Percentiles rank a stretch among this genome's conserved stretches.
phyloP scores from a whole-genome alignment of 1,140 invertebrate genomes.

The Zaprionus nigranus region DNA sequence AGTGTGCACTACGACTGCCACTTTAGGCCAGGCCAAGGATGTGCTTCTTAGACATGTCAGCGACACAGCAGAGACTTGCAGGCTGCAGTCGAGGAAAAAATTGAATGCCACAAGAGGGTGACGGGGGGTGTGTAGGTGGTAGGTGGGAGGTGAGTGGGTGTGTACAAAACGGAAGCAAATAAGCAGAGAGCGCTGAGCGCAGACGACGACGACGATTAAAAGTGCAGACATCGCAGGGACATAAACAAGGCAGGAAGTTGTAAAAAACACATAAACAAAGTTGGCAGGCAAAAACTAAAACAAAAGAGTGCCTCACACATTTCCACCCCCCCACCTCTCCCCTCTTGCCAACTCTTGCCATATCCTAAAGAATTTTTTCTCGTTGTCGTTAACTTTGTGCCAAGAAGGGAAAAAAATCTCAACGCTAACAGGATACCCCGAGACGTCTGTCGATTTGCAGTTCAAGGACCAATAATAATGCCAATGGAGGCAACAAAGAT shows the following conservation, averaged over 20 bases:
- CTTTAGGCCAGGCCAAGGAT: slow-evolving; percentile 53
- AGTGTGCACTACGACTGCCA: slow-evolving; percentile 42
- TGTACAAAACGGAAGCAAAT: slow-evolving; percentile 62
- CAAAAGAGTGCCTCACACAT: slow-evolving; percentile 35
- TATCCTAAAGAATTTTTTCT: slow-evolving; percentile 40
- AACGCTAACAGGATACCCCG: slow-evolving; percentile 20
- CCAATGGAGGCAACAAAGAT: not conserved
- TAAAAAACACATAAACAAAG: slow-evolving; percentile 60
- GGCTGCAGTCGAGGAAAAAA: slow-evolving; percentile 55
- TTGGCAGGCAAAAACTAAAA: slow-evolving; percentile 58
- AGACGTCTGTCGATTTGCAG: slow-evolving; percentile 41
- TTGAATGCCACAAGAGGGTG: slow-evolving; percentile 40
- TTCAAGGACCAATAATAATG: slow-evolving; percentile 20
- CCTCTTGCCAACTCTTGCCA: not conserved
- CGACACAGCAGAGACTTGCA: slow-evolving; percentile 59
- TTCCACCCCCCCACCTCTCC: not conserved
- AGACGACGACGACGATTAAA: slow-evolving; percentile 45
- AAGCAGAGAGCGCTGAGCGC: slow-evolving; percentile 36
- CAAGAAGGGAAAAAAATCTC: slow-evolving; percentile 12
- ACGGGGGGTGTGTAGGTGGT: not conserved
- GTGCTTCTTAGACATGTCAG: slow-evolving; percentile 67
- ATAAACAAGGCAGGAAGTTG: slow-evolving; percentile 66
- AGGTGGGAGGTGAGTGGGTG: not conserved
- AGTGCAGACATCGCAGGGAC: slow-evolving; percentile 63
- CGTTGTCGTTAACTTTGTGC: slow-evolving; percentile 49